Conservation (phyloP, 2,113 vertebrate genomes). For the Camelus bactrianus region DNA sequence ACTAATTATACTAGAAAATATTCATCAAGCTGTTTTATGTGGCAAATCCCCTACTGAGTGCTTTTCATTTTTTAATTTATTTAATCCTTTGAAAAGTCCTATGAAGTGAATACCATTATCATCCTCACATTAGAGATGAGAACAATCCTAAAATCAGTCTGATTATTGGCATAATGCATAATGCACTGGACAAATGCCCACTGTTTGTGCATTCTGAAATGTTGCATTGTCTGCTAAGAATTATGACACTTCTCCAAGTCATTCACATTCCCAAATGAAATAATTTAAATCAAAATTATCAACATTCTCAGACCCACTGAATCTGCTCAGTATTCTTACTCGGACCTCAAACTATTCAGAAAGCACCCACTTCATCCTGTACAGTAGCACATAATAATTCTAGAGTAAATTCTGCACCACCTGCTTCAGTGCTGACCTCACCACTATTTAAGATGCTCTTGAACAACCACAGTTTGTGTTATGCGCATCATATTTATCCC, state of each 20-base stretch:
- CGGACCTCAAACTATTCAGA: neutral
- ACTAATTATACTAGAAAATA: neutral
- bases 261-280: neutral
- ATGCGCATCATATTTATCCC: neutral
- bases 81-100: neutral
- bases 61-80: neutral
- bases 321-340: neutral
- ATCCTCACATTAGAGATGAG: neutral
- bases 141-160: neutral
- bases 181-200: neutral
- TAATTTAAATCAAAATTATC: neutral
- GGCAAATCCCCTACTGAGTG: neutral
- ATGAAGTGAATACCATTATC: neutral
- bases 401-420: neutral
- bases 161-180: neutral
- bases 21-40: neutral
- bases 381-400: neutral
- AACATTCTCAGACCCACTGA: neutral
- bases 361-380: neutral
- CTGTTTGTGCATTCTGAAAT: neutral
- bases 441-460: neutral
- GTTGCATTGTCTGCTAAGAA: neutral
- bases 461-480: neutral
- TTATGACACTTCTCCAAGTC: neutral
- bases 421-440: neutral